These are phyloP conservation scores for Leptinotarsa juncta DNA, from an alignment of 2,888 invertebrate species.

Conservation along the genomic window DNA sequence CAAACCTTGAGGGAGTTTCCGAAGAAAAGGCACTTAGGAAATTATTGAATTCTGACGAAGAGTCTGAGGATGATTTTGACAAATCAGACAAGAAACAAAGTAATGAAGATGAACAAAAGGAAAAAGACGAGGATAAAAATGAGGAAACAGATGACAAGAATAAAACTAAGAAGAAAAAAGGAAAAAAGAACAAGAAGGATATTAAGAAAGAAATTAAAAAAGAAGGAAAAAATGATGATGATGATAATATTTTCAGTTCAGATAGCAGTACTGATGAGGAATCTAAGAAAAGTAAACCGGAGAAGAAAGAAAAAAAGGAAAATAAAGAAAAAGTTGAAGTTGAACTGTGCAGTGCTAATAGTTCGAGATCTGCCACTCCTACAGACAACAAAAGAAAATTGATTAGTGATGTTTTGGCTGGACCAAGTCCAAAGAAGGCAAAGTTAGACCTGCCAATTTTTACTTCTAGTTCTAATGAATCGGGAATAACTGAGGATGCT, in stretches of 20 bases:
- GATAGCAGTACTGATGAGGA: conserved; percentile 79
- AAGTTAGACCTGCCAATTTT: conserved; percentile 68
- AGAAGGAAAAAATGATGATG: conserved; percentile 67
- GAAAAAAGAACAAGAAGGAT: conserved; percentile 66
- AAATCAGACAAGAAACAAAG: conserved; percentile 78
- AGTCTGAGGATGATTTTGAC: conserved; percentile 86
- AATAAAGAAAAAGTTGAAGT: conserved; percentile 62
- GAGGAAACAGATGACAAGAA: conserved; percentile 71
- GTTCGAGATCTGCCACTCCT: conserved; percentile 69
- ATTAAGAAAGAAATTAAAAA: conserved; percentile 70
- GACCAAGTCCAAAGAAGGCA: conserved; percentile 68
- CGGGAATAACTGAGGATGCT: conserved; percentile 93
- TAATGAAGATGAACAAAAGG: conserved; percentile 77
- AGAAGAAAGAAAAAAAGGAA: conserved; percentile 66
- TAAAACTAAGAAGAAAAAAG: conserved; percentile 70
- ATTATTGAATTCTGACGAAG: conserved; percentile 88
- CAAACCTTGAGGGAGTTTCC: conserved; percentile 83
- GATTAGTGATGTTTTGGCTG: conserved; percentile 64
- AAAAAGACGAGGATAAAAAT: conserved; percentile 76
- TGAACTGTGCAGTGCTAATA: conserved; percentile 67
- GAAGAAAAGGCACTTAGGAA: conserved; percentile 77
- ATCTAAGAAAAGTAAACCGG: conserved; percentile 70
- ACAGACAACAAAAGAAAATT: conserved; percentile 65
- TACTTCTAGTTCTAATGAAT: conserved; percentile 76
- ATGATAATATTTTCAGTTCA: conserved; percentile 76